phyloP scores from a whole-genome alignment of 2,888 invertebrate genomes.

The Xylota segnis region DNA sequence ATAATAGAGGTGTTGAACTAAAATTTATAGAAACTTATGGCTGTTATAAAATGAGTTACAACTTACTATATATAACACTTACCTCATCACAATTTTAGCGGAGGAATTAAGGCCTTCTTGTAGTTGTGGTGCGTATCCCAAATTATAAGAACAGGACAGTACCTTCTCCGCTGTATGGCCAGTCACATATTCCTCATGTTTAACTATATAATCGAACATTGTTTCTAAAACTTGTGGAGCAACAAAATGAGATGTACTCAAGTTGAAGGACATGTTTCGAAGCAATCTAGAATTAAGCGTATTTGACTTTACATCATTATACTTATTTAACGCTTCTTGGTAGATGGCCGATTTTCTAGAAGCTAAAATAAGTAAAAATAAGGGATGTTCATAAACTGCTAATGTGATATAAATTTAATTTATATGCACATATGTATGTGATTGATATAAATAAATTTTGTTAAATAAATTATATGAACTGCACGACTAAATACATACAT shows the following conservation, averaged over 20 bases:
- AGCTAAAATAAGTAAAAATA: conserved; percentile 80
- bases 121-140: conserved; percentile 85
- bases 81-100: conserved; percentile 85
- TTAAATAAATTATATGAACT: too few species aligned
- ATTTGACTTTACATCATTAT: conserved; percentile 80
- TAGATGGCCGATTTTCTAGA: conserved; percentile 82
- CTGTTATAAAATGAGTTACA: too few species aligned
- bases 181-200: conserved; percentile 83
- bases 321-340: conserved; percentile 82
- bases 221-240: conserved; percentile 85
- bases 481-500: too few species aligned
- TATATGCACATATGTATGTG: not conserved
- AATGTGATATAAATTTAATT: not conserved
- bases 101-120: conserved; percentile 83
- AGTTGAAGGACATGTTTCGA: conserved; percentile 84
- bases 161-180: conserved; percentile 86
- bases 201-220: conserved; percentile 84
- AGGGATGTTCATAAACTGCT: not conserved
- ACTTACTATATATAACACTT: conserved; percentile 11
- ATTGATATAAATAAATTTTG: not conserved
- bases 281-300: conserved; percentile 85
- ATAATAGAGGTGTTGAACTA: too few species aligned
- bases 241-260: conserved; percentile 83
- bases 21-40: too few species aligned
- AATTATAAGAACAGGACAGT: conserved; percentile 85